Evolutionary conservation across 2,797 vertebrate species (phyloP), one percentile per base, ranked within the genome.

Genomic region (Tinamus major): DNA sequence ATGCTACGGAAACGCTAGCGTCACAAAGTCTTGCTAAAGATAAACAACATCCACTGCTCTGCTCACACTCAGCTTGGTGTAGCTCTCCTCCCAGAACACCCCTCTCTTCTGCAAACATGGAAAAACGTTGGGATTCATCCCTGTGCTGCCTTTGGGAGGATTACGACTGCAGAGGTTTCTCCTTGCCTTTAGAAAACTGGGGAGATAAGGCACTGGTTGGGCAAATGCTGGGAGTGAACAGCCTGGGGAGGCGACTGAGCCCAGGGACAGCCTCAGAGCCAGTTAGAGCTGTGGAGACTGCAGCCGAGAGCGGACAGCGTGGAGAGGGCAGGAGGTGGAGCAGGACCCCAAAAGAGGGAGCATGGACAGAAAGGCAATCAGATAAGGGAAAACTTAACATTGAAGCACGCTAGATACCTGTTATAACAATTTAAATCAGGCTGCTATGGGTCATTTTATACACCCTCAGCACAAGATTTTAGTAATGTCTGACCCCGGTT

Each of bases 351-450:
- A 39, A 75, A 6, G 20, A 80, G 26, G 59, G 16, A 84, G 49
- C 33, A 62, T 41, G 53, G 27, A 78, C 3, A 4, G 82, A 91
- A 92, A 85, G 46, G 33, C 55, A 80, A 85, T 93, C 79, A 89
- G 46, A 49, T 42, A 85, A 65, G 33, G 46, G 77, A 87, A 89
- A 65, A 17, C 93, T 75, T 81, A 93, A 79, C 78, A 92, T 59
- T 85, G 94, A 84, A 79, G 71, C 16, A 37, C 77, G 68, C 59
- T 14, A 93, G 62, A 58, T 61, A 80, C 37, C 16, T 91, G 70
- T 14, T 80, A 59, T 42, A 68, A 85, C 70, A 89, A 89, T 92
- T 85, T 94, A 92, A 85, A 87, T 72, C 44, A 81, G 58, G 31
- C 89, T 87, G 92, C 27, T 49, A 68, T 35, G 49, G 79, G 42